Conservation (phyloP, 2,113 vertebrate species). For the Passer domesticus region DNA sequence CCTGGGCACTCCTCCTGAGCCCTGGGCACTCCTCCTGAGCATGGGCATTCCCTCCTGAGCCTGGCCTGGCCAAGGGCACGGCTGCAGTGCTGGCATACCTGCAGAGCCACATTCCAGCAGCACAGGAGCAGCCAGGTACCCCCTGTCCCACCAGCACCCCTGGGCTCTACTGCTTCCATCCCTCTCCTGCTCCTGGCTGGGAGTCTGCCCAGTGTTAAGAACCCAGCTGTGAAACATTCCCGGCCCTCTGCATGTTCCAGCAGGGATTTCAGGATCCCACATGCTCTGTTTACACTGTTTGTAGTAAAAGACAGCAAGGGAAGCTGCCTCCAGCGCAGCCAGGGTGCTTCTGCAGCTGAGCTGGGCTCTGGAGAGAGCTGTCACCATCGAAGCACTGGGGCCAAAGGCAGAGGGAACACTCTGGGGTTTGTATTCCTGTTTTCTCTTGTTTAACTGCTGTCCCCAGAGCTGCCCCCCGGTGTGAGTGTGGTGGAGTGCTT, state of each 20-base stretch:
- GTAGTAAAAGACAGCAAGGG: neutral
- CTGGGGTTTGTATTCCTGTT: neutral
- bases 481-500: neutral
- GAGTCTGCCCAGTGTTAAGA: neutral
- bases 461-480: rapidly evolving
- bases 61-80: neutral
- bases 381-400: rapidly evolving
- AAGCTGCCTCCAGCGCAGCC: neutral
- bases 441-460: neutral
- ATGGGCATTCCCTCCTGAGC: neutral
- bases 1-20: too few relatives aligned
- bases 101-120: neutral
- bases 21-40: neutral
- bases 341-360: neutral
- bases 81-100: neutral
- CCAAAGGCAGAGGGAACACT: neutral
- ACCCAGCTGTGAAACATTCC: neutral
- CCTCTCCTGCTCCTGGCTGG: neutral
- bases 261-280: neutral
- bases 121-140: neutral
- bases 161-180: neutral
- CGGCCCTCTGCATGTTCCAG: neutral
- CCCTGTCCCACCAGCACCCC: neutral
- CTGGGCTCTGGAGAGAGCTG: neutral
- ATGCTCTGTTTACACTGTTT: neutral